Base-by-base conservation (phyloP, 2,113 vertebrate species). In the Burhinus bistriatus region DNA sequence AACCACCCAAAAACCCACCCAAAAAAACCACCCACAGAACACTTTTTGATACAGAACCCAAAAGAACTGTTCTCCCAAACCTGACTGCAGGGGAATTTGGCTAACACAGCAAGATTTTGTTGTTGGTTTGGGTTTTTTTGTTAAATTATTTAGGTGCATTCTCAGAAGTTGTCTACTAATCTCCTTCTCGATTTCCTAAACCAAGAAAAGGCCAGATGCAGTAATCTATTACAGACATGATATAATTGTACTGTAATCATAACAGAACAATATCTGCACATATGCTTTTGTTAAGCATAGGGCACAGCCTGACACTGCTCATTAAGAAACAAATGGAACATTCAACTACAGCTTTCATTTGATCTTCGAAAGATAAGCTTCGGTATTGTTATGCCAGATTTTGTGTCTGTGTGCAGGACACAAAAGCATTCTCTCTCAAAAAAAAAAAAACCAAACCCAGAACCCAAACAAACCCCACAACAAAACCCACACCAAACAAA, bases 281-380 rank as follows among this genome's bases (percentile, higher is more conserved):
- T 96, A 94, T 97, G 95, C 96, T 97, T 97, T 96, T 97, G 96
- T 96, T 97, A 94, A 97, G 81, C 82, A 32, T 2, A 45, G 95
- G 89, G 89, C 89, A 94, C 87, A 95, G 87, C 40, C 96, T 96
- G 96, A 97, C 94, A 94, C 88, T 90, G 36, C 93, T 95, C 93
- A 95, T 96, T 97, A 93, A 77, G 76, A 86, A 97, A 97, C 95
- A 96, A 97, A 97, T 90, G 70, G 93, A 97, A 97, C 91, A 94
- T 91, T 95, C 94, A 95, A 4, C 58, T 59, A 55, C 42, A 77
- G 93, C 75, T 95, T 94, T 94, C 93, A 94, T 94, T 91, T 95
- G 96, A 97, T 97, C 90, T 76, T 23, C 25, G 66, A 42, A 8
- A 97, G 96, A 97, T 97, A 97, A 96, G 58, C 59, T 30, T 70